Evolutionary conservation across 2,888 invertebrate species (phyloP).

Genomic region (Mythimna lalbum): DNA sequence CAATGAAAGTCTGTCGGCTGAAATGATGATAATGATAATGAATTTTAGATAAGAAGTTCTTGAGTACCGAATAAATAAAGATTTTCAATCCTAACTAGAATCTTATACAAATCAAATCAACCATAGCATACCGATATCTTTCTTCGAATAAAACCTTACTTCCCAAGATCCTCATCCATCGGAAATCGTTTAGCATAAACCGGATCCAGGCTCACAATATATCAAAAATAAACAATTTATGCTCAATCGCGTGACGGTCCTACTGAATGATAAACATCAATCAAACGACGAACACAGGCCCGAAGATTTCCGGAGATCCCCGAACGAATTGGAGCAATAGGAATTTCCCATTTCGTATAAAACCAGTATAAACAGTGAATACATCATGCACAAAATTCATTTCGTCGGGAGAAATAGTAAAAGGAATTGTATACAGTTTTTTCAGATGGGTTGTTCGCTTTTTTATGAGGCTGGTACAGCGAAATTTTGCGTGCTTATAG

Average conservation of each 20-base stretch:
- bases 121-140: background rate
- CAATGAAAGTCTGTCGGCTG: too few relatives aligned
- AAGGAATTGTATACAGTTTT: slow-evolving; percentile 37
- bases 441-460: slow-evolving; percentile 11
- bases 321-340: slow-evolving; percentile 37
- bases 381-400: slow-evolving; percentile 54
- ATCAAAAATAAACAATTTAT: slow-evolving; percentile 54
- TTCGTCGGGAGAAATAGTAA: slow-evolving; percentile 20
- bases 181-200: slow-evolving; percentile 42
- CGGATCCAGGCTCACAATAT: slow-evolving; percentile 26
- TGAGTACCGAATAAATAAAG: too few relatives aligned
- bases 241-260: slow-evolving; percentile 50
- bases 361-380: slow-evolving; percentile 46
- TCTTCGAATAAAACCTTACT: slow-evolving; percentile 4
- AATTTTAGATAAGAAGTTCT: too few relatives aligned
- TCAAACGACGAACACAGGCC: slow-evolving; percentile 48
- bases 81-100: too few relatives aligned
- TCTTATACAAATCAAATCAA: background rate
- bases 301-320: slow-evolving; percentile 46
- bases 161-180: slow-evolving; percentile 22
- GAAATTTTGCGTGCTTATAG: background rate
- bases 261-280: slow-evolving; percentile 54
- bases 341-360: slow-evolving; percentile 46
- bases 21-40: too few relatives aligned
- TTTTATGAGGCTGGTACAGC: slow-evolving; percentile 24